A percentile compares a stretch with the other conserved stretches of the same genome.
phyloP scores from a whole-genome alignment of 2,113 vertebrate species.

The Poeciliopsis retropinna region DNA sequence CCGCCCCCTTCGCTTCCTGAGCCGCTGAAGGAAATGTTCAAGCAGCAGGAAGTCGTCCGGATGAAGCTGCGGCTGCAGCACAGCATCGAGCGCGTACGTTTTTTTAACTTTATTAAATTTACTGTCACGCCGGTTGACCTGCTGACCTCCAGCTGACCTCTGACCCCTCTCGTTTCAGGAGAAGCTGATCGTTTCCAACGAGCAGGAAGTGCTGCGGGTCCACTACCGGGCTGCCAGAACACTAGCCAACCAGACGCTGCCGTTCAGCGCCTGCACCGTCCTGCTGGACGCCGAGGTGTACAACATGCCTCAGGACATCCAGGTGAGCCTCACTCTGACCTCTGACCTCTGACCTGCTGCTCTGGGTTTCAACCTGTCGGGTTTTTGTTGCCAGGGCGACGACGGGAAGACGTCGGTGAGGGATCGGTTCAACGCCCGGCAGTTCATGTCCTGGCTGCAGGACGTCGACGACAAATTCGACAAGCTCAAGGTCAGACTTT shows the following conservation, averaged over 20 bases:
- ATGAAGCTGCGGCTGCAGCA: conserved; percentile 97
- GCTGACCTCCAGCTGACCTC: neutral
- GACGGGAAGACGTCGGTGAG: conserved; percentile 97
- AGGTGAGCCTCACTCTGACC: conserved; percentile 76
- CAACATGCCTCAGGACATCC: conserved; percentile 94
- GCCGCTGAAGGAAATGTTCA: conserved; percentile 97
- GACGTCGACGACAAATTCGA: conserved; percentile 99
- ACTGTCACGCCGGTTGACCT: neutral
- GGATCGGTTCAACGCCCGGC: conserved; percentile 95
- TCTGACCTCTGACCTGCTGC: too few species aligned
- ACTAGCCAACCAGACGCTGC: conserved; percentile 95
- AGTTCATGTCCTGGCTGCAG: conserved; percentile 99
- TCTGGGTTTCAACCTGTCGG: neutral
- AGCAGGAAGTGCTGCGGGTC: conserved; percentile 96
- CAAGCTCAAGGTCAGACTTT: conserved; percentile 90
- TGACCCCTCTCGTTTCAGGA: conserved; percentile 80
- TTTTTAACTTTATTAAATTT: too few species aligned
- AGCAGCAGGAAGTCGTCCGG: conserved; percentile 96
- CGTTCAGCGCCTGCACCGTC: conserved; percentile 97
- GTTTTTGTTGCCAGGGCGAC: conserved; percentile 80
- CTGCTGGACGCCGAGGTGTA: conserved; percentile 97
- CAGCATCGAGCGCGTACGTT: conserved; percentile 94
- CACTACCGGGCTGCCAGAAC: conserved; percentile 97
- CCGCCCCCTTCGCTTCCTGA: conserved; percentile 95
- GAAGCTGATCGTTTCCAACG: conserved; percentile 97